A percentile compares a stretch with the other conserved stretches of the same genome.
phyloP scores from a whole-genome alignment of 2,888 invertebrate genomes.

The Pollenia griseotomentosa region DNA sequence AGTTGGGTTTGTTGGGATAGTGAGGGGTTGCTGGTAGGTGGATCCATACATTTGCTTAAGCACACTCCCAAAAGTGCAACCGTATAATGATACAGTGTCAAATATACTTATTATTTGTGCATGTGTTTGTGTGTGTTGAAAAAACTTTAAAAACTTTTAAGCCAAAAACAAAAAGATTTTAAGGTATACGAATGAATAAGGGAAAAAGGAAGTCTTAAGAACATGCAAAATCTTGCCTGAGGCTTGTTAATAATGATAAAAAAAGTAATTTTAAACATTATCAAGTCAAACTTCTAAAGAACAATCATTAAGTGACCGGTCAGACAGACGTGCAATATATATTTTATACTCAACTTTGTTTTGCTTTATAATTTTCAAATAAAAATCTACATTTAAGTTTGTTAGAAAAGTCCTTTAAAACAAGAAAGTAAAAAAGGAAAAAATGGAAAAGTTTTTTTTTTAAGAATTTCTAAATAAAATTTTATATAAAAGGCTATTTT shows the following conservation, averaged over 20 bases:
- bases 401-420: conserved; percentile 26
- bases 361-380: conserved; percentile 33
- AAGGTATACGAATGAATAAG: conserved; percentile 25
- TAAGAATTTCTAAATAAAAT: no score
- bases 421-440: background rate
- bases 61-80: conserved; percentile 82
- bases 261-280: conserved; percentile 49
- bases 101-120: conserved; percentile 61
- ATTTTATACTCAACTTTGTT: background rate
- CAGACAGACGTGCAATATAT: background rate
- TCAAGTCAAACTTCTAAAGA: conserved; percentile 47
- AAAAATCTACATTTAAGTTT: conserved; percentile 47
- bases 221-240: conserved; percentile 60
- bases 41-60: conserved; percentile 64
- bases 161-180: conserved; percentile 35
- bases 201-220: conserved; percentile 60
- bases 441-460: no score
- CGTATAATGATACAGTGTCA: conserved; percentile 83
- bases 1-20: background rate
- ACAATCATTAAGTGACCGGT: conserved; percentile 25
- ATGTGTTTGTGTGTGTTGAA: background rate
- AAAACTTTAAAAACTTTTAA: conserved; percentile 10
- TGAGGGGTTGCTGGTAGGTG: conserved; percentile 62
- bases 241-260: conserved; percentile 58
- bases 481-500: no score